A percentile compares a stretch with the other conserved stretches of the same genome.
Evolutionary conservation across 2,113 vertebrate genomes (phyloP).

Genomic region (Galeopterus variegatus): DNA sequence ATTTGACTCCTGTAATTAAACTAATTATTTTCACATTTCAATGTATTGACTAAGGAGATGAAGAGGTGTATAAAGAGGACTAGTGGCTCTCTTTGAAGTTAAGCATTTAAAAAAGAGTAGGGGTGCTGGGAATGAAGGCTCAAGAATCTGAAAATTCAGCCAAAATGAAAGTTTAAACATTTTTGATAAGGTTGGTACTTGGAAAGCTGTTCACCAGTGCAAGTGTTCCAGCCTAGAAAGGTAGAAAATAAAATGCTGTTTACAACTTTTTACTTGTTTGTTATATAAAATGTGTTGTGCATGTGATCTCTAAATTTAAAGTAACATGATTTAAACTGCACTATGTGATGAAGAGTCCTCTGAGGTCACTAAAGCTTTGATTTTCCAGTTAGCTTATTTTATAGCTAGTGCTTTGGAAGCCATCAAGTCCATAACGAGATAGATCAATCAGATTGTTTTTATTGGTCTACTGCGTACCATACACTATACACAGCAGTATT

Average conservation of each 20-base stretch:
- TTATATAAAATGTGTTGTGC: conserved; percentile 84
- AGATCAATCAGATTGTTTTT: conserved; percentile 89
- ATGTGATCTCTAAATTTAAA: conserved; percentile 88
- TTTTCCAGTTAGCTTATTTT: conserved; percentile 91
- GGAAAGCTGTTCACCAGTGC: conserved; percentile 67
- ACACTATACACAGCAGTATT: conserved; percentile 84
- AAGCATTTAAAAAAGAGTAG: conserved; percentile 25
- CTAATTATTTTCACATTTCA: conserved; percentile 29
- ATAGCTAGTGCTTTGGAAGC: conserved; percentile 87
- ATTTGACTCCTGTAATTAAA: conserved; percentile 27
- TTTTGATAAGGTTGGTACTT: conserved; percentile 73
- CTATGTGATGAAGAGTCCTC: conserved; percentile 87
- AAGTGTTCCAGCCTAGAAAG: conserved; percentile 64
- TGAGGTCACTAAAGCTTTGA: conserved; percentile 90
- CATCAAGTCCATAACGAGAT: conserved; percentile 88
- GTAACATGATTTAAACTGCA: conserved; percentile 86
- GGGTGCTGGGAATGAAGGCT: background rate
- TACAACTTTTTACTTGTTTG: conserved; percentile 80
- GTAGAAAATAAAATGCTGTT: conserved; percentile 78
- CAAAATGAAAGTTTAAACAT: conserved; percentile 59
- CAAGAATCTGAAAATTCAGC: conserved; percentile 29
- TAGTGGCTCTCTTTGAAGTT: background rate
- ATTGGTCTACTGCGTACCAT: conserved; percentile 87
- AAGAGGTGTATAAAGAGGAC: background rate
- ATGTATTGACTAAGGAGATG: background rate